phyloP scores from a whole-genome alignment of 2,888 invertebrate genomes.

The Enoplolaimus lenunculus region DNA sequence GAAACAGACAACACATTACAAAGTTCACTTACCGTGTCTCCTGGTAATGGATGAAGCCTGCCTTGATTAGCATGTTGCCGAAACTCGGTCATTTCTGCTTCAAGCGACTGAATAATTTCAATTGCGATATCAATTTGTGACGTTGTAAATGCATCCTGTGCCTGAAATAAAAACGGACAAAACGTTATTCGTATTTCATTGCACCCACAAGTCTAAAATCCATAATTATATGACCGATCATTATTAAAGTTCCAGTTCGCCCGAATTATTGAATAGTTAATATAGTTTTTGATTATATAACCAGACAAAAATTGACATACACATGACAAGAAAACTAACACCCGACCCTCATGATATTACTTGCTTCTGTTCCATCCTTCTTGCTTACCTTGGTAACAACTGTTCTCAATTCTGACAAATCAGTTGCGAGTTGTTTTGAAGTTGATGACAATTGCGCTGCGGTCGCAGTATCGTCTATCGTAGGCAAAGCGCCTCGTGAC shows the following conservation, averaged over 20 bases:
- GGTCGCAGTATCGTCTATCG: constrained; percentile 60
- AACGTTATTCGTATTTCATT: too few relatives aligned
- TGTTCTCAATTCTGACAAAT: constrained; percentile 54
- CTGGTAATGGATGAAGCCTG: constrained; percentile 64
- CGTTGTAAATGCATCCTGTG: constrained; percentile 60
- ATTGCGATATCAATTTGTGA: constrained; percentile 56
- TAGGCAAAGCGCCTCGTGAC: constrained; percentile 65
- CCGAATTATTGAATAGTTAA: too few relatives aligned
- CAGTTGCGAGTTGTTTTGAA: constrained; percentile 51
- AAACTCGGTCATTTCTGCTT: constrained; percentile 66
- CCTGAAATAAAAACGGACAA: constrained; percentile 32
- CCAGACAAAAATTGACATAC: too few relatives aligned
- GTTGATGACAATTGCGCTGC: constrained; percentile 59
- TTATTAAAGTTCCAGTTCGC: too few relatives aligned
- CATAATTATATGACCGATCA: too few relatives aligned
- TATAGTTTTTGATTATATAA: too few relatives aligned
- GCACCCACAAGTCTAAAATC: too few relatives aligned
- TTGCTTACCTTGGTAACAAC: constrained; percentile 45
- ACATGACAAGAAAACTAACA: too few relatives aligned
- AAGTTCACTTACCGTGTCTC: constrained; percentile 53
- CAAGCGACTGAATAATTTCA: constrained; percentile 54
- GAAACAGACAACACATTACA: neutral
- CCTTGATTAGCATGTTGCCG: constrained; percentile 59
- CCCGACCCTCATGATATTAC: too few relatives aligned
- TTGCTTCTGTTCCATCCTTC: too few relatives aligned